Conservation (phyloP, 2,888 invertebrate genomes). For the Baronia brevicornis region DNA sequence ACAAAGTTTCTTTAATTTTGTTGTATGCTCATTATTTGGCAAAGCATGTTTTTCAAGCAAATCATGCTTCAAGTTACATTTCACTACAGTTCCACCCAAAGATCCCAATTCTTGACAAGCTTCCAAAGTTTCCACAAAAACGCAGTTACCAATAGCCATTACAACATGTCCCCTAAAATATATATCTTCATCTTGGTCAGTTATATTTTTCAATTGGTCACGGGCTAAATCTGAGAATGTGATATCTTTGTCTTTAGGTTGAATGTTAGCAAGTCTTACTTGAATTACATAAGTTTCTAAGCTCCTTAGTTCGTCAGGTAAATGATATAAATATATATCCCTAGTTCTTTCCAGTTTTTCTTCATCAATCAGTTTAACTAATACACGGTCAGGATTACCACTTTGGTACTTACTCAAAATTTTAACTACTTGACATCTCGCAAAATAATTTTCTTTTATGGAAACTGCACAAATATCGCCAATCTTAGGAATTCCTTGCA, state of each 20-base stretch:
- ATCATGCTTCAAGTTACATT: constrained; percentile 69
- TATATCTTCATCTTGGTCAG: constrained; percentile 43
- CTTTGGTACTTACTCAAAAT: constrained; percentile 41
- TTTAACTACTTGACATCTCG: constrained; percentile 73
- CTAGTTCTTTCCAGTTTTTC: constrained; percentile 60
- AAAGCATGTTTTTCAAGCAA: constrained; percentile 58
- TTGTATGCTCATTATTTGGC: constrained; percentile 63
- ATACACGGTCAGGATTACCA: constrained; percentile 41
- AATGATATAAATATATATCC: constrained; percentile 55
- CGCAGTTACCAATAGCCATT: constrained; percentile 74
- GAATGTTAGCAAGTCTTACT: constrained; percentile 47
- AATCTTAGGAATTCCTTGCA: constrained; percentile 53
- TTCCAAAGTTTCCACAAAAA: constrained; percentile 80
- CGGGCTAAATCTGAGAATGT: constrained; percentile 50
- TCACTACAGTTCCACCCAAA: constrained; percentile 65
- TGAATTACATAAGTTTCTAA: constrained; percentile 58
- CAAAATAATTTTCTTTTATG: constrained; percentile 58
- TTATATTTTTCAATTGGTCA: constrained; percentile 36
- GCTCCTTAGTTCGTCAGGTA: constrained; percentile 67
- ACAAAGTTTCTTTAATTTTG: constrained; percentile 61
- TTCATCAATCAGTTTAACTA: constrained; percentile 77
- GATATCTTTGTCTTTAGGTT: constrained; percentile 56
- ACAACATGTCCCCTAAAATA: constrained; percentile 63
- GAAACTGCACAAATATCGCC: constrained; percentile 77
- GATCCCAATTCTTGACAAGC: constrained; percentile 70